phyloP scores from a whole-genome alignment of 2,797 vertebrate genomes.

The Leptoclinus maculatus region DNA sequence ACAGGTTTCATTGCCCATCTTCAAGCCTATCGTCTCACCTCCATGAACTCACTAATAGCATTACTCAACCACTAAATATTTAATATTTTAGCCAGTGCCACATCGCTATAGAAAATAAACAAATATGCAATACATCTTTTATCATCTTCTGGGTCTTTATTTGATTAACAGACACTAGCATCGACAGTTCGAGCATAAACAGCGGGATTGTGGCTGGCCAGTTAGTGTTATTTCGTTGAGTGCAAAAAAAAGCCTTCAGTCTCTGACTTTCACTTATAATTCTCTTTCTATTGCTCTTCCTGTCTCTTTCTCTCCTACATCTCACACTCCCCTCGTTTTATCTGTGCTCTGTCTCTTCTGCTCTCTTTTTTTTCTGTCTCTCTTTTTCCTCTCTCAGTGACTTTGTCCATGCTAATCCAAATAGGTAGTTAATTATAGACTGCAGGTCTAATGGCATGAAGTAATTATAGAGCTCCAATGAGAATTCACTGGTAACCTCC shows the following conservation, averaged over 20 bases:
- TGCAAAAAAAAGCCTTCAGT: not conserved
- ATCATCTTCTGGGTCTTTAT: not conserved
- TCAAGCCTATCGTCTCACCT: not conserved
- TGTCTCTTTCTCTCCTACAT: slow-evolving; percentile 12
- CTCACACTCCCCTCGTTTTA: not conserved
- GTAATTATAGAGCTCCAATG: slow-evolving; percentile 79
- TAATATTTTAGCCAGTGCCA: not conserved
- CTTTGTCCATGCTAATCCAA: slow-evolving; percentile 78
- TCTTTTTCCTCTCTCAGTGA: slow-evolving; percentile 55
- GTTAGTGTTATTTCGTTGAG: not conserved
- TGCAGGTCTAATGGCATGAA: slow-evolving; percentile 74
- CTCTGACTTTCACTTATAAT: slow-evolving; percentile 15
- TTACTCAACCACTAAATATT: not conserved
- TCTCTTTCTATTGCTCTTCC: not conserved
- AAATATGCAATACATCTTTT: not conserved
- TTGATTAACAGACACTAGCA: not conserved
- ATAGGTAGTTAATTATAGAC: slow-evolving; percentile 82
- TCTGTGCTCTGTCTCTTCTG: not conserved
- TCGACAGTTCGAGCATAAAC: not conserved
- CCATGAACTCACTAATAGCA: slow-evolving; percentile 11
- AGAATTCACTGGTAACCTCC: slow-evolving; percentile 71
- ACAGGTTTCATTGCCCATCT: not conserved
- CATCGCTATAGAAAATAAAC: slow-evolving; percentile 4
- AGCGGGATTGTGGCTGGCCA: not conserved
- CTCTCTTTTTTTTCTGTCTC: slow-evolving; percentile 14